Evolutionary conservation across 2,888 invertebrate genomes (phyloP), one percentile per base, ranked within the genome.

Genomic region (Cryptus viduatorius): DNA sequence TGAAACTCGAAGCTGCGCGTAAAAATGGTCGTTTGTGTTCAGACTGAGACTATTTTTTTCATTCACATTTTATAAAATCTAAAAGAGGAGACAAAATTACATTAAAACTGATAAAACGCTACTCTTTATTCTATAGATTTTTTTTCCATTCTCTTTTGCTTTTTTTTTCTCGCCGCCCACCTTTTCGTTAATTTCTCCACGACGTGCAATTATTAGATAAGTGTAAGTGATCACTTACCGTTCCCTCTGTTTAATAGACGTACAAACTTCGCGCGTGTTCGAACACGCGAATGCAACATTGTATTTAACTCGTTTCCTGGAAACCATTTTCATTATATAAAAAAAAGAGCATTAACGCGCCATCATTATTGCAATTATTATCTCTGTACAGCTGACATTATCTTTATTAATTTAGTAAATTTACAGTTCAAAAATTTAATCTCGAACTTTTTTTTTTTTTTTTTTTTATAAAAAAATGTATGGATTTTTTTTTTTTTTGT

Each of bases 21-120:
- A 71, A 59, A 72, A 80, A 80, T 44, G 76, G 50, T n/a, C 68
- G 77, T 77, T 72, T 80, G 61, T 37, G 64, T 46, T 79, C 73
- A 10, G 50, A 19, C 61, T 16, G 16, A 16, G 73, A 67, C 12
- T 14, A 53, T 56, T 61, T 12, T 0, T 44, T 24, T 44, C 16
- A 3, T 12, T 3, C 8, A 16, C 7, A 16, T 7, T 53, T 56
- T 53, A 16, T 48, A 73, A 12, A 19, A 79, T 31, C 37, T 48
- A 48, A 19, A 19, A 56, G 7, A 16, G 8, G 12, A 24, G 5
- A 65, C 72, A 44, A 48, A 31, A 37, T 37, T 29, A 46, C 42
- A 42, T 65, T 42, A 12, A n/a, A 10, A 56, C 10, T 24, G 56
- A 24, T 4, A 10, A 19, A 24, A 56, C n/a, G 37, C 7, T 37